Conservation (phyloP, 1,140 invertebrate genomes). For the Octopus bimaculoides region DNA sequence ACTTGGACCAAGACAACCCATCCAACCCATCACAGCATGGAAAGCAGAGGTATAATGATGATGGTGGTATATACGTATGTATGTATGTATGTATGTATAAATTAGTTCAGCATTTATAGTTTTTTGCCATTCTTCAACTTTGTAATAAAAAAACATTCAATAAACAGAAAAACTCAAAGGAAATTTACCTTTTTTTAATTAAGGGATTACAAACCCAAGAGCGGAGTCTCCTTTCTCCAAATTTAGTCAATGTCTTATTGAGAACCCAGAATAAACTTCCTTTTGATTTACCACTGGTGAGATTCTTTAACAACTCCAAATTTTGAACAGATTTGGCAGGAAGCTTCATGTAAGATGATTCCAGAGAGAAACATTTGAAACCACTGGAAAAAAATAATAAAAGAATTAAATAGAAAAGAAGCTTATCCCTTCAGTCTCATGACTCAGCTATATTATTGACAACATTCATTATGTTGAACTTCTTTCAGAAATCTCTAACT, state of each 20-base stretch:
- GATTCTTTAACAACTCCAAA: slow-evolving; percentile 46
- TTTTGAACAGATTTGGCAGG: slow-evolving; percentile 36
- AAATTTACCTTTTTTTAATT: slow-evolving; percentile 37
- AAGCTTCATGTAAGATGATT: slow-evolving; percentile 38
- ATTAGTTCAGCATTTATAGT: too few species aligned
- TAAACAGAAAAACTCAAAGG: too few species aligned
- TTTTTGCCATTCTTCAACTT: too few species aligned
- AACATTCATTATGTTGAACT: too few species aligned
- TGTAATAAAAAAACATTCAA: too few species aligned
- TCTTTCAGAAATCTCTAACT: too few species aligned
- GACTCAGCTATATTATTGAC: too few species aligned
- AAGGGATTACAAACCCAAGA: slow-evolving; percentile 56
- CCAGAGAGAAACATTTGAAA: slow-evolving; percentile 36
- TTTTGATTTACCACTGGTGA: slow-evolving; percentile 41
- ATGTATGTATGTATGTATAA: too few species aligned
- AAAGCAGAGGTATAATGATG: too few species aligned
- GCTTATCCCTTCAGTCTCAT: slow-evolving; percentile 17
- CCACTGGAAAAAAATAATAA: slow-evolving; percentile 30
- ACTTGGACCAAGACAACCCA: too few species aligned
- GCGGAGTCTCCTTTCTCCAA: slow-evolving; percentile 53
- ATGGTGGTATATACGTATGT: too few species aligned
- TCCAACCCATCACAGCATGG: too few species aligned
- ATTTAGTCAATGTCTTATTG: slow-evolving; percentile 55
- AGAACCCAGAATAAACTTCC: slow-evolving; percentile 55
- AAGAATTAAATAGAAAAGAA: not conserved